Conservation (phyloP, 2,113 vertebrate genomes). For the Platichthys stellatus region DNA sequence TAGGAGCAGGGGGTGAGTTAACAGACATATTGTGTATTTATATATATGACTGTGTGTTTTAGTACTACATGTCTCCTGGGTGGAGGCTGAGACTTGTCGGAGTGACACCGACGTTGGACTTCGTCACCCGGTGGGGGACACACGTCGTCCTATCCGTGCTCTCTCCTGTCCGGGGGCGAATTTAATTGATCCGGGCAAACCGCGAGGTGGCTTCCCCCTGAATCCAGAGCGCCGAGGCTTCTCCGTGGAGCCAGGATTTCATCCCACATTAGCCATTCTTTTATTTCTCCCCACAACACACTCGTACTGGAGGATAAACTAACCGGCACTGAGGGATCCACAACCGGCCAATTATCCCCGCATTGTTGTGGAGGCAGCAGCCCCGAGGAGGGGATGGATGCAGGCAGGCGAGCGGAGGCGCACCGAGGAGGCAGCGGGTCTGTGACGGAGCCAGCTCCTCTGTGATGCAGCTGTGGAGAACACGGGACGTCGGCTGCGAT, state of each 20-base stretch:
- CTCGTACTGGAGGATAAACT: not conserved
- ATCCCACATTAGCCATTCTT: not conserved
- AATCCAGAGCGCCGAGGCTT: slow-evolving; percentile 5
- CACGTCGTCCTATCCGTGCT: slow-evolving; percentile 64
- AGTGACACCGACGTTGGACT: slow-evolving; percentile 44
- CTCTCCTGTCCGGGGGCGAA: slow-evolving; percentile 54
- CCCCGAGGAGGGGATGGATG: slow-evolving; percentile 50
- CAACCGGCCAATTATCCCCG: slow-evolving; percentile 35
- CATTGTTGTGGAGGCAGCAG: slow-evolving; percentile 62
- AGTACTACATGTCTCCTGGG: no score
- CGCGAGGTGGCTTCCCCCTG: slow-evolving; percentile 13
- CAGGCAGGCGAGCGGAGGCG: slow-evolving; percentile 55
- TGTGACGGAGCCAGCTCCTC: slow-evolving; percentile 50
- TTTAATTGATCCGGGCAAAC: slow-evolving; percentile 69
- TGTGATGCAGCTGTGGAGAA: slow-evolving; percentile 64
- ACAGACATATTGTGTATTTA: no score
- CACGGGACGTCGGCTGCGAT: not conserved
- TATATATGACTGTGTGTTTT: no score
- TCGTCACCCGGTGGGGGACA: slow-evolving; percentile 58
- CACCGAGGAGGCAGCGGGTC: slow-evolving; percentile 39
- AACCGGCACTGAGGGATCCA: not conserved
- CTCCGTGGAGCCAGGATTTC: not conserved
- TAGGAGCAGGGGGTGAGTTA: not conserved
- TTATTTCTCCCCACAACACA: not conserved
- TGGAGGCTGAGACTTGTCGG: not conserved